phyloP scores from a whole-genome alignment of 2,888 invertebrate species.

The Masnerella sp. region DNA sequence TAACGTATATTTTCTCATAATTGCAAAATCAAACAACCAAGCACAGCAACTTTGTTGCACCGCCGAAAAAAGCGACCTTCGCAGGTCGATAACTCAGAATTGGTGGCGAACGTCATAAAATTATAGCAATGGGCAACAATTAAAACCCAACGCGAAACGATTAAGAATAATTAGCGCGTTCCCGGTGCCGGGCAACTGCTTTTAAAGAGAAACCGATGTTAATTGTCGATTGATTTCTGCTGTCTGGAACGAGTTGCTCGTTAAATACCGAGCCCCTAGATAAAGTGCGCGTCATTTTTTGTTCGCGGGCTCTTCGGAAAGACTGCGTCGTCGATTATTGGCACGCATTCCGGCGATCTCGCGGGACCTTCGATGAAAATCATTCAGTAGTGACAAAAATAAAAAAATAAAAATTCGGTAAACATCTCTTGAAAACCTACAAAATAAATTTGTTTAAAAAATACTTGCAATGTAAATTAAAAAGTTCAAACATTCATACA shows the following conservation, averaged over 20 bases:
- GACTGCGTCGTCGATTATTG: slow-evolving; percentile 40
- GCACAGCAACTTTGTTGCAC: too few relatives aligned
- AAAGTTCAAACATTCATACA: too few relatives aligned
- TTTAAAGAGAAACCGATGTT: slow-evolving; percentile 50
- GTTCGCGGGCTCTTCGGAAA: slow-evolving; percentile 19
- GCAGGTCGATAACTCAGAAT: slow-evolving; percentile 47
- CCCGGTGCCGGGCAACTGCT: slow-evolving; percentile 26
- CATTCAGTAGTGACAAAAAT: too few relatives aligned
- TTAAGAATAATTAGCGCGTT: slow-evolving; percentile 53
- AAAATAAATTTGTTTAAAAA: too few relatives aligned
- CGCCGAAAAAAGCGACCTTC: too few relatives aligned
- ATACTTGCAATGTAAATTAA: too few relatives aligned
- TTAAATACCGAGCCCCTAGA: slow-evolving; percentile 34
- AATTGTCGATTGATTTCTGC: slow-evolving; percentile 56
- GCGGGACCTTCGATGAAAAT: slow-evolving; percentile 28
- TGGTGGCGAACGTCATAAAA: slow-evolving; percentile 36
- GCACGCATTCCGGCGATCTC: slow-evolving; percentile 35
- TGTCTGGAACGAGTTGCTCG: slow-evolving; percentile 40
- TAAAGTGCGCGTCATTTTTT: slow-evolving; percentile 42
- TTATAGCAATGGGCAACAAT: slow-evolving; percentile 25
- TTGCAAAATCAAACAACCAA: too few relatives aligned
- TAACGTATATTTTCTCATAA: too few relatives aligned
- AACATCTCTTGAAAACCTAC: too few relatives aligned
- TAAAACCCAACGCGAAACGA: slow-evolving; percentile 39
- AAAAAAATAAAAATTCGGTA: too few relatives aligned